Evolutionary conservation across 2,113 vertebrate species (phyloP).

Genomic region (Rhadina sibilatrix): DNA sequence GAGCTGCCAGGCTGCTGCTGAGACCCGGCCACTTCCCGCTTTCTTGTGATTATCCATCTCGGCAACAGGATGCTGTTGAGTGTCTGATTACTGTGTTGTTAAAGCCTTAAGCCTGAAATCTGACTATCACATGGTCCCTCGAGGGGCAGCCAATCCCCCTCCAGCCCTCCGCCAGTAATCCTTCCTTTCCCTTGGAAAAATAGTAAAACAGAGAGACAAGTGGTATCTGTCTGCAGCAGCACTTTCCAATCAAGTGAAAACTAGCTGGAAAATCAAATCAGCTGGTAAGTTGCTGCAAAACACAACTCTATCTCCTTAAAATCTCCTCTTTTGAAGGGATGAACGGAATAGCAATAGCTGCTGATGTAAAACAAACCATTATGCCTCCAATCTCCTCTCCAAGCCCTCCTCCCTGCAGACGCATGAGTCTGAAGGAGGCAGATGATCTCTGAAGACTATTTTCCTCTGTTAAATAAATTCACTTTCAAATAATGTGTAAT

Average conservation of each 20-base stretch:
- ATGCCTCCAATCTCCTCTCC: conserved; percentile 34
- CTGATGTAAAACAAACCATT: conserved; percentile 63
- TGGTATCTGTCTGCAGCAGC: conserved; percentile 21
- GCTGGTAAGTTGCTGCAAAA: conserved; percentile 38
- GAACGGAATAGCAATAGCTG: conserved; percentile 45
- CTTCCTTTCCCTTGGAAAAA: neutral
- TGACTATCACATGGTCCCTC: neutral
- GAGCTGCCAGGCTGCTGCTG: neutral
- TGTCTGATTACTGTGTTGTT: conserved; percentile 44
- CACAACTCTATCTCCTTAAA: conserved; percentile 54
- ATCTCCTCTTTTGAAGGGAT: conserved; percentile 33
- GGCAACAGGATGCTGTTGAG: conserved; percentile 1
- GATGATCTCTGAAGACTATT: conserved; percentile 65
- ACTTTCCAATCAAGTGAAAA: conserved; percentile 58
- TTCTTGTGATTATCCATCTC: conserved; percentile 34
- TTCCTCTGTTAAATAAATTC: conserved; percentile 73
- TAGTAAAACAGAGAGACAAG: conserved; percentile 19
- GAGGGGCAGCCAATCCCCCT: neutral
- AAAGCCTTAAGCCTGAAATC: conserved; percentile 54
- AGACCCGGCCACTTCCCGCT: neutral
- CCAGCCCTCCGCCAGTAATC: neutral
- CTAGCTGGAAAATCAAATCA: conserved; percentile 57
- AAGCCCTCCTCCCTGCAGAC: conserved; percentile 39
- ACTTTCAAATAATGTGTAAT: conserved; percentile 76
- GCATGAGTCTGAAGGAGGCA: conserved; percentile 44